Evolutionary conservation across 2,888 invertebrate genomes (phyloP).

Genomic region (Capitulum mitella): DNA sequence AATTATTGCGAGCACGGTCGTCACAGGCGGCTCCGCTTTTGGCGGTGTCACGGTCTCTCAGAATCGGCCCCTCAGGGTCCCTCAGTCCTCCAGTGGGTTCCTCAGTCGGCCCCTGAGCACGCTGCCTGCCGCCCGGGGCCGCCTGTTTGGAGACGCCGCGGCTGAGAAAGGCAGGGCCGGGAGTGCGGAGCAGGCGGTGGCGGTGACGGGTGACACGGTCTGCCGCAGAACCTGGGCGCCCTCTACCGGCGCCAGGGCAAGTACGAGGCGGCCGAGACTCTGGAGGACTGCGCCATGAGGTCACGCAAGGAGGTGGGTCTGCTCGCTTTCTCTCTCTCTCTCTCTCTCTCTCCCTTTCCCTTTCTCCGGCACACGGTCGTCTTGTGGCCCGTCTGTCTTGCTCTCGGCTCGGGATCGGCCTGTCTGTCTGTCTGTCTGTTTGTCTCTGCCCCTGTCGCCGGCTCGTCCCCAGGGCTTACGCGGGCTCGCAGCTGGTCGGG

Average conservation of each 20-base stretch:
- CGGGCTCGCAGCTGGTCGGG: too few relatives aligned
- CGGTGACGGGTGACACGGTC: neutral
- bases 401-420: neutral
- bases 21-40: too few relatives aligned
- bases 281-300: constrained; percentile 95
- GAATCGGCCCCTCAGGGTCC: too few relatives aligned
- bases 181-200: neutral
- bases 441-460: too few relatives aligned
- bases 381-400: neutral
- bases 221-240: constrained; percentile 73
- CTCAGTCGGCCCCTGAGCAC: too few relatives aligned
- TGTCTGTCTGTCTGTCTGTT: neutral
- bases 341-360: neutral
- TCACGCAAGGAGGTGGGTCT: constrained; percentile 83
- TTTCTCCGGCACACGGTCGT: neutral
- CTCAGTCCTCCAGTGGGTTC: too few relatives aligned
- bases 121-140: too few relatives aligned
- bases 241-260: constrained; percentile 97
- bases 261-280: constrained; percentile 97
- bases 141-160: too few relatives aligned
- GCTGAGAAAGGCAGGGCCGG: too few relatives aligned
- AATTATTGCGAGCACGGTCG: too few relatives aligned
- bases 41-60: too few relatives aligned
- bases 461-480: too few relatives aligned
- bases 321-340: neutral